Evolutionary conservation across 1,140 invertebrate species (phyloP).

Genomic region (Macrobrachium nipponense): DNA sequence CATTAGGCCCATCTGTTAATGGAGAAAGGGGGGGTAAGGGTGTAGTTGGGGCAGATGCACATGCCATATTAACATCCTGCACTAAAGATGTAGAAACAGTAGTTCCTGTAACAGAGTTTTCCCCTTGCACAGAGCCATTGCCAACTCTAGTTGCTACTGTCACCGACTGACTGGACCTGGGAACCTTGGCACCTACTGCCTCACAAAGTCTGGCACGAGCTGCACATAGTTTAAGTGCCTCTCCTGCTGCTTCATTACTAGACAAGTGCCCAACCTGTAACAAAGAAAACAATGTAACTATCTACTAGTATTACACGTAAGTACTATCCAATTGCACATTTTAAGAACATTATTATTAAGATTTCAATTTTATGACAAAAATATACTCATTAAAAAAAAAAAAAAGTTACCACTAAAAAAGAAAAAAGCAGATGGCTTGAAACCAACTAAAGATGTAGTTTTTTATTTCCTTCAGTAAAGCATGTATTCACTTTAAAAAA

Average conservation of each 20-base stretch:
- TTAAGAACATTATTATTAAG: neutral
- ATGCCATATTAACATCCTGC: slow-evolving; percentile 53
- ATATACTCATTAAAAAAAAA: too few relatives aligned
- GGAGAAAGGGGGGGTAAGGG: slow-evolving; percentile 34
- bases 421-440: too few relatives aligned
- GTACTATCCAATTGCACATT: neutral
- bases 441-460: too few relatives aligned
- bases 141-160: slow-evolving; percentile 88
- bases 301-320: neutral
- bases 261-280: slow-evolving; percentile 78
- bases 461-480: too few relatives aligned
- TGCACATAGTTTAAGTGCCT: slow-evolving; percentile 87
- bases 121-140: slow-evolving; percentile 84
- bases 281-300: slow-evolving; percentile 59
- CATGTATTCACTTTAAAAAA: too few relatives aligned
- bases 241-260: slow-evolving; percentile 88
- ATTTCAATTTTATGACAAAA: slow-evolving; percentile 1
- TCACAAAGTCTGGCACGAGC: slow-evolving; percentile 87
- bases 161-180: slow-evolving; percentile 70
- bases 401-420: too few relatives aligned
- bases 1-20: slow-evolving; percentile 5
- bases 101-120: slow-evolving; percentile 84
- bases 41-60: slow-evolving; percentile 34
- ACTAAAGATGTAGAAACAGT: slow-evolving; percentile 77
- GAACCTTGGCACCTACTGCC: slow-evolving; percentile 79